Percentiles rank a stretch among this genome's conserved stretches.
Conservation (phyloP, 2,888 invertebrate genomes). For the Stegophylla sp. region DNA sequence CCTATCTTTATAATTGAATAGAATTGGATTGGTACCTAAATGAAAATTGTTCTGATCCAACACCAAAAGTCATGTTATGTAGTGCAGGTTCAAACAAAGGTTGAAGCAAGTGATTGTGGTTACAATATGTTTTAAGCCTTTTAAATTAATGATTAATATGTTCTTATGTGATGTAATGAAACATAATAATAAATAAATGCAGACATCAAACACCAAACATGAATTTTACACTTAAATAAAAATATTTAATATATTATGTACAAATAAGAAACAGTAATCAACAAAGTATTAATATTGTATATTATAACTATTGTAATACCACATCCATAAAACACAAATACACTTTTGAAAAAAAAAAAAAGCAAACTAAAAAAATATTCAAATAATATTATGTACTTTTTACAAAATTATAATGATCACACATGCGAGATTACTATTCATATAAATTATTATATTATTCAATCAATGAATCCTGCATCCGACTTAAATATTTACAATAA, state of each 20-base stretch:
- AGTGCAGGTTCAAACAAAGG: conserved; percentile 41
- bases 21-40: conserved; percentile 43
- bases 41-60: conserved; percentile 30
- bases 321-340: conserved; percentile 1
- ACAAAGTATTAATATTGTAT: background rate
- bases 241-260: conserved; percentile 9
- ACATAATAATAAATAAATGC: background rate
- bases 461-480: conserved; percentile 1
- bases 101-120: conserved; percentile 39
- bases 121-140: conserved; percentile 42
- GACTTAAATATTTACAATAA: conserved; percentile 27
- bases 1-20: background rate
- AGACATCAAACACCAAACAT: conserved; percentile 2
- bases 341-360: conserved; percentile 8
- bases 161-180: conserved; percentile 6
- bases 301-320: conserved; percentile 20
- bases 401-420: background rate
- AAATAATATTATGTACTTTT: background rate
- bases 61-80: conserved; percentile 45
- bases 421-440: conserved; percentile 18
- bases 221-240: conserved; percentile 5
- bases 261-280: background rate
- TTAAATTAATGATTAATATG: conserved; percentile 41
- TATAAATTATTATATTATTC: conserved; percentile 13
- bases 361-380: conserved; percentile 28